Evolutionary conservation across 2,113 vertebrate species (phyloP).

Genomic region (Callipepla squamata): DNA sequence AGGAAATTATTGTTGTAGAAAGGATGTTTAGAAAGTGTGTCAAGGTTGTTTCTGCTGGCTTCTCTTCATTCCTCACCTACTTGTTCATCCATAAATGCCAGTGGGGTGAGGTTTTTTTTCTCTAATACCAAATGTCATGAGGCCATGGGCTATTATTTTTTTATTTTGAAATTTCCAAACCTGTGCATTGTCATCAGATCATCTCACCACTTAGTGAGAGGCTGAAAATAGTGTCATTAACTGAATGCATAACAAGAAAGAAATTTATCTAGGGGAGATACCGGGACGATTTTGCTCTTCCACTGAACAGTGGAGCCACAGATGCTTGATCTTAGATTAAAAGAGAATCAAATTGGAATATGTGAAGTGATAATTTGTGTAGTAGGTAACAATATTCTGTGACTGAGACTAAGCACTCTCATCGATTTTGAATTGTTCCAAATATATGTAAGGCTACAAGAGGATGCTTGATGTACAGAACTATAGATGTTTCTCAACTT

Average conservation of each 20-base stretch:
- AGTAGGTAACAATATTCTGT: background rate
- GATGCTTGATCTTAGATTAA: accelerated
- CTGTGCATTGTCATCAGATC: accelerated
- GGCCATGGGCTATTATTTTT: accelerated
- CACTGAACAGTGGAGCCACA: background rate
- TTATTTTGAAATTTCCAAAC: background rate
- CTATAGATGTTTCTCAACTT: background rate
- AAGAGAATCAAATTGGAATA: background rate
- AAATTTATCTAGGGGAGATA: background rate
- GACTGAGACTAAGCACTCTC: background rate
- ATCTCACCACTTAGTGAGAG: background rate
- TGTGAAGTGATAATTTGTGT: background rate
- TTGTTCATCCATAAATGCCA: background rate
- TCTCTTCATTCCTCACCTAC: background rate
- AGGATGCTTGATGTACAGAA: accelerated
- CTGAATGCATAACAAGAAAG: background rate
- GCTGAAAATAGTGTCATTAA: background rate
- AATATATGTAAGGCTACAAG: background rate
- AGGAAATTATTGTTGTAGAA: background rate
- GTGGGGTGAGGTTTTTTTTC: background rate
- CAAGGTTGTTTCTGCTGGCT: background rate
- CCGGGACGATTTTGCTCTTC: background rate
- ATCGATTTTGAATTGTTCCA: background rate
- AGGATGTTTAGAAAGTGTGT: background rate
- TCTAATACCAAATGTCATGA: background rate